phyloP scores from a whole-genome alignment of 2,888 invertebrate species.

The Oxyteleia sp. region DNA sequence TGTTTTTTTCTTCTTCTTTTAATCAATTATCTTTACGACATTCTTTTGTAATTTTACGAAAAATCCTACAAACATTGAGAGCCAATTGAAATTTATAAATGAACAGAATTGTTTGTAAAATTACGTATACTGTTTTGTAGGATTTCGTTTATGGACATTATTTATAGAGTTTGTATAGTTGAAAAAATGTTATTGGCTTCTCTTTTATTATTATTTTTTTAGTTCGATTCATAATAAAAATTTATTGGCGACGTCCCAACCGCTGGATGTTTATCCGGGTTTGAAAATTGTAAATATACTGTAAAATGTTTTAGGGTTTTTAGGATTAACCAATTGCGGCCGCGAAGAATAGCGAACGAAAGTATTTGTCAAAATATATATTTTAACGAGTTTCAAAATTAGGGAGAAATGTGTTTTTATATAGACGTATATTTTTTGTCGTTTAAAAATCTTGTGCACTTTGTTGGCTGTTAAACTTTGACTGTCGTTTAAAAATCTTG shows the following conservation, averaged over 20 bases:
- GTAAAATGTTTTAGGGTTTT: slow-evolving; percentile 72
- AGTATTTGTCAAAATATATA: slow-evolving; percentile 55
- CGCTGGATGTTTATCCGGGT: slow-evolving; percentile 32
- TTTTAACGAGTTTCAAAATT: slow-evolving; percentile 30
- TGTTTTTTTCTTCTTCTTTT: no score
- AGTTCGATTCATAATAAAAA: neutral
- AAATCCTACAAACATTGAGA: no score
- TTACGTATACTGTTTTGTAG: no score
- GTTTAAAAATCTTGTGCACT: neutral
- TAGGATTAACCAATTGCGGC: slow-evolving; percentile 37
- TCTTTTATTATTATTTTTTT: slow-evolving; percentile 2
- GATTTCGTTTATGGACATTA: no score
- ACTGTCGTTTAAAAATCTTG: slow-evolving; percentile 1
- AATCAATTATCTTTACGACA: no score
- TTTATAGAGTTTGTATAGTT: no score
- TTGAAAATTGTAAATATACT: slow-evolving; percentile 75
- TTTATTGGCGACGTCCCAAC: neutral
- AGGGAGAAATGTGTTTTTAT: slow-evolving; percentile 23
- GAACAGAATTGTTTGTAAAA: no score
- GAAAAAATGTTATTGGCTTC: no score
- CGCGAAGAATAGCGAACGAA: slow-evolving; percentile 31
- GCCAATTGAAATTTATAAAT: no score
- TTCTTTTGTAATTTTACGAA: no score
- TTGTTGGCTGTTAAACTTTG: slow-evolving; percentile 1
- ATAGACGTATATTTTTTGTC: slow-evolving; percentile 18